phyloP scores from a whole-genome alignment of 2,113 vertebrate species.

The Excalfactoria chinensis region DNA sequence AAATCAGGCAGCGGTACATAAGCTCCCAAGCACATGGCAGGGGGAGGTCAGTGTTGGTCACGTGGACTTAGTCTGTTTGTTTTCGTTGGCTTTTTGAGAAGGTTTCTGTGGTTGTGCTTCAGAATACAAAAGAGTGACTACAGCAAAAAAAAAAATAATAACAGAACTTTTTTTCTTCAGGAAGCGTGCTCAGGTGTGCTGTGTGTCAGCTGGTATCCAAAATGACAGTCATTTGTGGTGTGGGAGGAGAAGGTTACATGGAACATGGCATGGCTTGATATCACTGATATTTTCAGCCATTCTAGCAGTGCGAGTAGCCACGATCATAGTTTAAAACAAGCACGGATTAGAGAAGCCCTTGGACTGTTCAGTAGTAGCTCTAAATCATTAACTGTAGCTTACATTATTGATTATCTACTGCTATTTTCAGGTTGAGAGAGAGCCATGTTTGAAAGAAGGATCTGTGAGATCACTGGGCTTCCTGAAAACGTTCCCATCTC shows the following conservation, averaged over 20 bases:
- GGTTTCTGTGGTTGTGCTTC: accelerated
- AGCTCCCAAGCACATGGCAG: background rate
- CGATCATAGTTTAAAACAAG: background rate
- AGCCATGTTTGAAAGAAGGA: background rate
- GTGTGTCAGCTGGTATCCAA: background rate
- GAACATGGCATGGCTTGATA: background rate
- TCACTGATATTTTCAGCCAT: background rate
- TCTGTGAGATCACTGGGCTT: background rate
- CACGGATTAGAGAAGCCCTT: background rate
- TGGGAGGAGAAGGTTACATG: background rate
- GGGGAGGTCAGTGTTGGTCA: background rate
- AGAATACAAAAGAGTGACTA: background rate
- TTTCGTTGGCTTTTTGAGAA: background rate
- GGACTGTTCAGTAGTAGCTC: background rate
- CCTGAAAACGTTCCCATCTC: background rate
- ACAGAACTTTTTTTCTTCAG: background rate
- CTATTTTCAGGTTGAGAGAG: background rate
- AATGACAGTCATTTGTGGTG: accelerated
- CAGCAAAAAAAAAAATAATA: background rate
- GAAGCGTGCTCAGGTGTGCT: background rate
- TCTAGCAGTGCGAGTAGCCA: background rate
- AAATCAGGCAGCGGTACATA: background rate
- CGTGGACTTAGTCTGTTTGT: background rate
- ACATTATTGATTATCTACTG: background rate
- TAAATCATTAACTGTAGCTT: background rate